A percentile compares a stretch with the other conserved stretches of the same genome.
phyloP scores from a whole-genome alignment of 2,113 vertebrate species.

The Nesogale talazaci region DNA sequence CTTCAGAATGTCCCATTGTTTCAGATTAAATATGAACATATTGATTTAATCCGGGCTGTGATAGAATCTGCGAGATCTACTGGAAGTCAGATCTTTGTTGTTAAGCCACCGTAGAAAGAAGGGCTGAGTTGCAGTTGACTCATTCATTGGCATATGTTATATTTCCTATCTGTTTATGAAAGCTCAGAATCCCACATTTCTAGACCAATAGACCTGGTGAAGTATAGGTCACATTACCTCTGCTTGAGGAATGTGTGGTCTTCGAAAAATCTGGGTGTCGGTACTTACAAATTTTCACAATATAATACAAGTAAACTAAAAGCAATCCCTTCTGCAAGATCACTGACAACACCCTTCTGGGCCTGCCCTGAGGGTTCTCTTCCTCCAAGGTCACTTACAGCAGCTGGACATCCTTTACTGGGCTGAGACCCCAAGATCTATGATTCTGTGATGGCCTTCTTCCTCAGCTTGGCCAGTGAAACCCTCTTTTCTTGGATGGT shows the following conservation, averaged over 20 bases:
- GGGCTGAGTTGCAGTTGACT: not conserved
- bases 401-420: slow-evolving; percentile 33
- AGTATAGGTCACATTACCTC: slow-evolving; percentile 8
- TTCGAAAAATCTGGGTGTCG: slow-evolving; percentile 19
- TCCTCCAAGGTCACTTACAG: slow-evolving; percentile 5
- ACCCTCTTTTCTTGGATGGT: slow-evolving; percentile 20
- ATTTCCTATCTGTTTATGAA: slow-evolving; percentile 24
- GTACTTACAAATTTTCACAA: not conserved
- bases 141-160: not conserved
- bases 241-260: not conserved
- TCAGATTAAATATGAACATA: slow-evolving; percentile 18
- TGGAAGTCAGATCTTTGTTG: slow-evolving; percentile 12
- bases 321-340: not conserved
- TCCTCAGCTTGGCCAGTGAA: not conserved
- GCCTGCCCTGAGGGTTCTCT: not conserved
- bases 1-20: slow-evolving; percentile 1
- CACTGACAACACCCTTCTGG: not conserved
- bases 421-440: not conserved
- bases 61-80: not conserved
- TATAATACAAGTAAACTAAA: slow-evolving; percentile 7
- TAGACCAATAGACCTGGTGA: not conserved
- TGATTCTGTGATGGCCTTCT: not conserved
- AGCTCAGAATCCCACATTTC: slow-evolving; percentile 4
- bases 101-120: not conserved
- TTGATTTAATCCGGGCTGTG: slow-evolving; percentile 31